A percentile compares a stretch with the other conserved stretches of the same genome.
These are phyloP conservation scores for Ginglymostoma cirratum DNA, from an alignment of 2,113 vertebrate genomes.

Conservation along the genomic window DNA sequence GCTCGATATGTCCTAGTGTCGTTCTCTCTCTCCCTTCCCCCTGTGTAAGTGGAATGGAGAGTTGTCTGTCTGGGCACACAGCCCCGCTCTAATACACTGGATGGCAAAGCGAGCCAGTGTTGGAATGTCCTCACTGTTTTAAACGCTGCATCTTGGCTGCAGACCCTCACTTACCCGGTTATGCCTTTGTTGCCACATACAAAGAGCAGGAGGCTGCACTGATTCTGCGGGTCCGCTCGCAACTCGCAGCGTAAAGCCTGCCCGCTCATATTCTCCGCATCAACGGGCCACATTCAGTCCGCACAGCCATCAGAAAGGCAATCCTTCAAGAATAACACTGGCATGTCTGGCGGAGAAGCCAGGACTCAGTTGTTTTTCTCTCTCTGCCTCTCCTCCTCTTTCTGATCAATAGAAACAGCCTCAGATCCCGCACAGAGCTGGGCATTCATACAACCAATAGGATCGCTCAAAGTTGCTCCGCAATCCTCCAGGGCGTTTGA, in stretches of 20 bases:
- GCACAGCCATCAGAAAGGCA: neutral
- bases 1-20: neutral
- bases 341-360: neutral
- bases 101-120: neutral
- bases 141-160: neutral
- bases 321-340: neutral
- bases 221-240: neutral
- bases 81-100: neutral
- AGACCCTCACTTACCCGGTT: neutral
- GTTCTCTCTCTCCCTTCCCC: neutral
- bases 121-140: neutral
- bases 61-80: neutral
- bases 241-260: neutral
- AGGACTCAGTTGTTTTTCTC: neutral
- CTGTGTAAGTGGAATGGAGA: no score
- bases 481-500: slow-evolving; percentile 21
- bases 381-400: neutral
- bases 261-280: neutral
- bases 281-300: neutral
- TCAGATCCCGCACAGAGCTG: slow-evolving; percentile 3
- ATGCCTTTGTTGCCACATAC: slow-evolving; percentile 17
- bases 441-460: neutral
- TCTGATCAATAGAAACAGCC: neutral
- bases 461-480: neutral
- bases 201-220: neutral